These are phyloP conservation scores for Pterostichus madidus DNA, from an alignment of 2,888 invertebrate species.

Conservation along the genomic window DNA sequence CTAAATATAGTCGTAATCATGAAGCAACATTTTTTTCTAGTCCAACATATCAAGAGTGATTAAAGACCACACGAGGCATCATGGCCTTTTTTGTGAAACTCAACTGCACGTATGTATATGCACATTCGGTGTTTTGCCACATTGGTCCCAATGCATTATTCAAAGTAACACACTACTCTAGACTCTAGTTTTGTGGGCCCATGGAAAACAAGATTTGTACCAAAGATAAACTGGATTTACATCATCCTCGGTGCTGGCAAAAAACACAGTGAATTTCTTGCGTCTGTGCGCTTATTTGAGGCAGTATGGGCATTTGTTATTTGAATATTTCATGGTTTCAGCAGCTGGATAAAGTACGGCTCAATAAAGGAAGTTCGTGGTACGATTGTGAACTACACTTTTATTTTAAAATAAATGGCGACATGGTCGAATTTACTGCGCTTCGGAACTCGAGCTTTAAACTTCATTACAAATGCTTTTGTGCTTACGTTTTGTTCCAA, in stretches of 20 bases:
- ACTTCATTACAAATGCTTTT: conserved; percentile 45
- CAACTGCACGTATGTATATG: conserved; percentile 32
- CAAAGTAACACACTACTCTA: conserved; percentile 59
- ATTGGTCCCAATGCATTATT: conserved; percentile 58
- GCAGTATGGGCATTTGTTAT: conserved; percentile 54
- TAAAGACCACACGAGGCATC: neutral
- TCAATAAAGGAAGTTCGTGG: conserved; percentile 60
- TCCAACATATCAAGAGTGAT: neutral
- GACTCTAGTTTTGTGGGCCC: conserved; percentile 27
- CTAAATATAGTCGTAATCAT: no score
- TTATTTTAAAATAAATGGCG: conserved; percentile 56
- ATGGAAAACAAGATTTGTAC: conserved; percentile 64
- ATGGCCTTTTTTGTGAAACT: neutral
- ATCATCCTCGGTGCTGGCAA: conserved; percentile 54
- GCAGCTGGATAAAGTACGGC: conserved; percentile 49
- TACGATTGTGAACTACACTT: conserved; percentile 51
- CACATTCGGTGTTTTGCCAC: conserved; percentile 57
- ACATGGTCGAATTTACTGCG: conserved; percentile 38
- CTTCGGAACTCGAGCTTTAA: conserved; percentile 25
- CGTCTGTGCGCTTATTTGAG: conserved; percentile 36
- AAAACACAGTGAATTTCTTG: conserved; percentile 62
- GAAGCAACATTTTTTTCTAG: no score
- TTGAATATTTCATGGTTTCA: conserved; percentile 66
- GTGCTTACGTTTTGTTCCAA: conserved; percentile 14
- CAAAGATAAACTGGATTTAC: conserved; percentile 66